Base-by-base conservation (phyloP, 2,797 vertebrate species). In the Xiphophorus birchmanni region DNA sequence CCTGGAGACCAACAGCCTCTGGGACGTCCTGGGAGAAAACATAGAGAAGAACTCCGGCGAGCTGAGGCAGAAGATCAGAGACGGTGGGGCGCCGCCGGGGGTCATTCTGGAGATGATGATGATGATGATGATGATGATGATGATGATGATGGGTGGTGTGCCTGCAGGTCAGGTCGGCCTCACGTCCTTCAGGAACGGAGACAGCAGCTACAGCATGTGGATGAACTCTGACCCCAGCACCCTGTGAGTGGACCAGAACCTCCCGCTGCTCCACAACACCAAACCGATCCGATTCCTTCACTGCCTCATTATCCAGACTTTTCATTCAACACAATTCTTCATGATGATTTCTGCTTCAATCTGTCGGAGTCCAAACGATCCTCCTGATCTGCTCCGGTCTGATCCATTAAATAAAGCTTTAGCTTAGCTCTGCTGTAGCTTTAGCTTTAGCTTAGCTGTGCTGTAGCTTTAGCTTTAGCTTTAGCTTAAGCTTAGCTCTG, bases 141-240 rank as follows among this genome's bases (percentile, higher is more conserved):
- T 18, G 71, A 0, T 77, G 10, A 63, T 35, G 77, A 69, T 73
- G 32, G 21, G 2, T n/a, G 0, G 4, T 77, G 21, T 85, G 81
- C 78, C 74, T 63, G 17, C 29, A 99, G 98, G 97, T 73, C 79
- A 97, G 77, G 87, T 94, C 75, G 94, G 96, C 74, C 76, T 99
- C 90, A 92, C 90, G 80, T 97, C 98, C 0, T 99, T 96, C 95
- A 96, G 87, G 86, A 32, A n/a, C 1, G 0, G 15, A 6, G 96
- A 97, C 81, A 71, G 79, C 74, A 96, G 97, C 1, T 99, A 97
- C 78, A 97, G 96, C 90, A 94, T 98, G 95, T 98, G 97, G 97
- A 94, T 78, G 48, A 88, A 94, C 0, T 89, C 87, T 2, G 83
- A 93, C 13, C 35, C 94, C 45, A 98, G 95, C 88, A 97, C 97